phyloP scores from a whole-genome alignment of 1,140 invertebrate genomes.

The Leucophenga varia region DNA sequence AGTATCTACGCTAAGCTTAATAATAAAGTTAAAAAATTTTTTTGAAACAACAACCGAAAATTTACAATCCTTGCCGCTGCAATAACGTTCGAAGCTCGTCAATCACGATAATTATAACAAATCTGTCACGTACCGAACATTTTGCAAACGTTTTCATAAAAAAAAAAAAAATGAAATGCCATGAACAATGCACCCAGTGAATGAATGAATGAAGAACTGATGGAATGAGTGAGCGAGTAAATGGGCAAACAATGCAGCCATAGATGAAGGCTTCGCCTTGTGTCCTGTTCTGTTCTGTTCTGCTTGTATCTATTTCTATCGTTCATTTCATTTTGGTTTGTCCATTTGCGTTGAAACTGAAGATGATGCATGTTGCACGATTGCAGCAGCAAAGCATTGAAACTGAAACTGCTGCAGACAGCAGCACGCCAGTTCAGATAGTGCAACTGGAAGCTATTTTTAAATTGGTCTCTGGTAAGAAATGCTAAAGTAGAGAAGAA shows the following conservation, averaged over 20 bases:
- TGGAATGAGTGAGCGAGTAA: no score
- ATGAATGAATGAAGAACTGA: slow-evolving; percentile 32
- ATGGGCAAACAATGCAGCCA: slow-evolving; percentile 3
- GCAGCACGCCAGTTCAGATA: no score
- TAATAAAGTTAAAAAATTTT: no score
- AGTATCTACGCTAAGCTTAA: no score
- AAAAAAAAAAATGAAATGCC: slow-evolving; percentile 9
- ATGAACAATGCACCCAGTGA: slow-evolving; percentile 16
- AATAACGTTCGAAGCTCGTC: slow-evolving; percentile 36
- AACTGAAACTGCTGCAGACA: no score
- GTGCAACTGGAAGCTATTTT: no score
- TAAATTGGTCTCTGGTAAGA: no score
- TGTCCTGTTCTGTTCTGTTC: neutral
- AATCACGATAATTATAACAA: slow-evolving; percentile 48
- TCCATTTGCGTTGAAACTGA: neutral
- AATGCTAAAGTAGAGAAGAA: no score
- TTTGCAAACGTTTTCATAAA: slow-evolving; percentile 11
- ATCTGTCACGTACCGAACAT: slow-evolving; percentile 42
- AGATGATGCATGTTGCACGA: slow-evolving; percentile 8
- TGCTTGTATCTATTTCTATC: no score
- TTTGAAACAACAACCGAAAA: no score
- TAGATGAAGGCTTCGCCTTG: neutral
- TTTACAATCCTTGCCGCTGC: no score
- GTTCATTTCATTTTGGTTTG: no score
- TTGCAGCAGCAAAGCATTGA: neutral